These are phyloP conservation scores for Drosophila erecta DNA, from an alignment of 1,140 invertebrate species.

Conservation along the genomic window DNA sequence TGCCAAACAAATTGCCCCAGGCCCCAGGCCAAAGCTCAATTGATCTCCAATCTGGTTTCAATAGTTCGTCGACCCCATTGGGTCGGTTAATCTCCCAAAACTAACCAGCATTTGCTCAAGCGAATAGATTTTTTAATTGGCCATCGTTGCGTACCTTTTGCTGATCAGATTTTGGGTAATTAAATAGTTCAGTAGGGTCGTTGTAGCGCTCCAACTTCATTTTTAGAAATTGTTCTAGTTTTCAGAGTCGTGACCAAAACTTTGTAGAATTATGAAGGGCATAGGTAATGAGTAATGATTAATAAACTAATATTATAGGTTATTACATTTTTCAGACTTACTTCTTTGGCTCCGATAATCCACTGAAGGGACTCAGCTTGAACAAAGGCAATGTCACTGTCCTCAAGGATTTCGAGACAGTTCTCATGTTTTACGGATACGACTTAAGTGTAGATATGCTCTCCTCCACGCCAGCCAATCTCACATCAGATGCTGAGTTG, in stretches of 20 bases:
- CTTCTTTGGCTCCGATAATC: slow-evolving; percentile 91
- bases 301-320: background rate
- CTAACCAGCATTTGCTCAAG: slow-evolving; percentile 40
- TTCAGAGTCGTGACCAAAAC: too few relatives aligned
- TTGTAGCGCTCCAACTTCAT: background rate
- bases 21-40: slow-evolving; percentile 39
- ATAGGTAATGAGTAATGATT: background rate
- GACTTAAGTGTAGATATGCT: slow-evolving; percentile 86
- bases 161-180: background rate
- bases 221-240: background rate
- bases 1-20: slow-evolving; percentile 33
- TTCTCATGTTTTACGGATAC: slow-evolving; percentile 91
- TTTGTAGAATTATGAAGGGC: too few relatives aligned
- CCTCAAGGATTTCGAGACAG: slow-evolving; percentile 88
- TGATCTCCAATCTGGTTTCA: slow-evolving; percentile 51
- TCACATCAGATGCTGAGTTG: slow-evolving; percentile 21
- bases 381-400: slow-evolving; percentile 91
- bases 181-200: slow-evolving; percentile 10
- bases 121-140: slow-evolving; percentile 70
- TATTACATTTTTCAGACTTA: slow-evolving; percentile 86
- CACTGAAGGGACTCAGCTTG: slow-evolving; percentile 90
- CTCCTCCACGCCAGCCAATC: slow-evolving; percentile 58
- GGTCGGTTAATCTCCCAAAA: slow-evolving; percentile 28
- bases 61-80: slow-evolving; percentile 66
- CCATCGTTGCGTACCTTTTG: slow-evolving; percentile 18